Conservation (phyloP, 2,797 vertebrate genomes). For the Aphelocoma californica region DNA sequence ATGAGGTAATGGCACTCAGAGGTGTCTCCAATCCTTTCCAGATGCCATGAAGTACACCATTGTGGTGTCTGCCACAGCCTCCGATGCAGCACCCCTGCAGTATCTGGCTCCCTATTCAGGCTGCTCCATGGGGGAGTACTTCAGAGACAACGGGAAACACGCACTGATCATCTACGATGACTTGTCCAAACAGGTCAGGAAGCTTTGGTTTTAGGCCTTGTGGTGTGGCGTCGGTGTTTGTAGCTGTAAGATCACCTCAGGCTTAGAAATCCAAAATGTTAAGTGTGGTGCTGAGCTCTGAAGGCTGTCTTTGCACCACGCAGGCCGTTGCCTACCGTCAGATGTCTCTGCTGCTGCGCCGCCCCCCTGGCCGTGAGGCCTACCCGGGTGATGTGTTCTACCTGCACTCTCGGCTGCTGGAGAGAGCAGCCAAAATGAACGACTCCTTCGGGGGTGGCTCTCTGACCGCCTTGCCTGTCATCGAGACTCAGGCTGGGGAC, state of each 20-base stretch:
- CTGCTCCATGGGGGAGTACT: conserved; percentile 99
- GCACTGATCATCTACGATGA: conserved; percentile 98
- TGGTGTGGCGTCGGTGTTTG: background rate
- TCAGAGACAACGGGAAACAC: conserved; percentile 96
- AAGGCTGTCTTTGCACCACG: accelerated
- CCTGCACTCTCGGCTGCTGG: conserved; percentile 95
- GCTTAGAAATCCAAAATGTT: accelerated
- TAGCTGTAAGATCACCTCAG: background rate
- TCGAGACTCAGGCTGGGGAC: conserved; percentile 97
- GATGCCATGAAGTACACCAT: conserved; percentile 99
- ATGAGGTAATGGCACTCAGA: accelerated
- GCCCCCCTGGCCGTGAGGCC: conserved; percentile 95
- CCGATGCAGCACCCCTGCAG: conserved; percentile 97
- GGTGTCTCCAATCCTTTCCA: conserved; percentile 3
- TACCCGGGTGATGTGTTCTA: conserved; percentile 99
- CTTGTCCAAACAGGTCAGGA: conserved; percentile 94
- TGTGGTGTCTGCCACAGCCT: conserved; percentile 96
- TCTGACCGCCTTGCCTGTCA: conserved; percentile 94
- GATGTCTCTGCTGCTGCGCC: conserved; percentile 97
- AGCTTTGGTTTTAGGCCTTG: accelerated
- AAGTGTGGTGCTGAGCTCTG: background rate
- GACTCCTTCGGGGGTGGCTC: conserved; percentile 96
- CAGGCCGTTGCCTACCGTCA: conserved; percentile 98
- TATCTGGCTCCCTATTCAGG: conserved; percentile 97
- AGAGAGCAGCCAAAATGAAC: conserved; percentile 98